Evolutionary conservation across 53 echinoderm and acorn worm genomes (phyloP).

Genomic region (Echinometra lucunter): DNA sequence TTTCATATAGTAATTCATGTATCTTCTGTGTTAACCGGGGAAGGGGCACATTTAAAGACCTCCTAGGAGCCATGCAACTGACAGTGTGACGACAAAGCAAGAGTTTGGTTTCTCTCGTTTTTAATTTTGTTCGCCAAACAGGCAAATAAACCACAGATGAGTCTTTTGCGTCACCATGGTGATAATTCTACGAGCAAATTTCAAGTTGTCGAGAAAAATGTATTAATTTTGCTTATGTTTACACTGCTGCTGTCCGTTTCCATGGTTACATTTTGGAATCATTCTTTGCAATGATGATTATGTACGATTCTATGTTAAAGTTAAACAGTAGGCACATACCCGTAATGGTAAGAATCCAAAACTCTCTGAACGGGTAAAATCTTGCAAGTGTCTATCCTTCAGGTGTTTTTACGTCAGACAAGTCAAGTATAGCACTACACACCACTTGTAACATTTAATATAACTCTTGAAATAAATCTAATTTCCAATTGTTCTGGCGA

Average conservation of each 20-base stretch:
- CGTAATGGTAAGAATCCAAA: background rate
- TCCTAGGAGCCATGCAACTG: background rate
- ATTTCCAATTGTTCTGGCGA: too few species aligned
- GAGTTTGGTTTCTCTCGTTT: background rate
- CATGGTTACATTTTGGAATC: background rate
- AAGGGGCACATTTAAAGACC: too few species aligned
- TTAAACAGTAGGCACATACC: background rate
- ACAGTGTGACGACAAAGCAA: background rate
- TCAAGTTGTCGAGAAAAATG: background rate
- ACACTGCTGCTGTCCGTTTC: too few species aligned
- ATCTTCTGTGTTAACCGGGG: too few species aligned
- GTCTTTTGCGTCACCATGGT: background rate
- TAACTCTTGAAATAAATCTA: too few species aligned
- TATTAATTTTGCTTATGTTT: background rate
- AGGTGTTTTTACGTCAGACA: too few species aligned
- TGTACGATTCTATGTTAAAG: background rate
- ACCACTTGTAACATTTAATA: too few species aligned
- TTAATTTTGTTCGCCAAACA: slow-evolving; percentile 15
- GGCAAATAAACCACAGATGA: background rate
- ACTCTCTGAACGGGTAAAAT: background rate
- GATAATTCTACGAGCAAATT: background rate
- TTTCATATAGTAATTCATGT: too few species aligned
- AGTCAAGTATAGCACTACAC: too few species aligned
- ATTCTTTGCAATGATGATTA: too few species aligned
- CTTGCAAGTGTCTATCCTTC: too few species aligned